Base-by-base conservation (phyloP, 2,888 invertebrate genomes). In the Beris morrisii region DNA sequence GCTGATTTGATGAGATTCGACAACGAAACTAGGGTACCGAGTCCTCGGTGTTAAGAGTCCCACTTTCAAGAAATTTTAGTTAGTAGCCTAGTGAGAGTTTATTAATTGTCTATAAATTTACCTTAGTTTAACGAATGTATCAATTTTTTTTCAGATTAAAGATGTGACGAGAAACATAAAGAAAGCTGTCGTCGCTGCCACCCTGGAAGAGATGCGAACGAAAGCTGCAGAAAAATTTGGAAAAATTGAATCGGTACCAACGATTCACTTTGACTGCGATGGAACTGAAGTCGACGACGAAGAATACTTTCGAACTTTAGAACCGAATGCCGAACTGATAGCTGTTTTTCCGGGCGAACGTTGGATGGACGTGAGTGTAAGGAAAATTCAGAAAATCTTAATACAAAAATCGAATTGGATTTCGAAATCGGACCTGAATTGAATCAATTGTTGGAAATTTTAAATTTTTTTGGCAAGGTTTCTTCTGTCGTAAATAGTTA, bases 251-350 rank as follows among this genome's bases (percentile, higher is more conserved):
- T 83, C 82, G 53, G 76, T 82, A 70, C 82, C 93, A 67, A 91
- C 90, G 64, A 90, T 95, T 67, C 95, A 94, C 46, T 82, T 96
- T 72, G 96, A 96, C 78, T 89, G 87, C 57, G 96, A 96, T 82
- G 96, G 96, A 43, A 96, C 96, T 0, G 95, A 96, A 83, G 92
- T 96, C 58, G 95, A 96, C 74, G 95, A 96, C 76, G 95, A 96
- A 78, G 95, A 95, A 78, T 96, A 95, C 81, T 96, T 96, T 79
- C 90, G 89, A 56, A 95, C 95, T 3, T 83, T 96, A 70, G 94
- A 95, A 74, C 89, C 89, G 71, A 93, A 96, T 75, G 93, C 94
- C 15, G 88, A 88, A 75, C 84, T 93, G 69, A 93, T 94, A 89
- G 87, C 93, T 58, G 84, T 94, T 61, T 86, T 87, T 70, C 87